Conservation (phyloP, 2,888 invertebrate species). For the Tetragnatha montana region DNA sequence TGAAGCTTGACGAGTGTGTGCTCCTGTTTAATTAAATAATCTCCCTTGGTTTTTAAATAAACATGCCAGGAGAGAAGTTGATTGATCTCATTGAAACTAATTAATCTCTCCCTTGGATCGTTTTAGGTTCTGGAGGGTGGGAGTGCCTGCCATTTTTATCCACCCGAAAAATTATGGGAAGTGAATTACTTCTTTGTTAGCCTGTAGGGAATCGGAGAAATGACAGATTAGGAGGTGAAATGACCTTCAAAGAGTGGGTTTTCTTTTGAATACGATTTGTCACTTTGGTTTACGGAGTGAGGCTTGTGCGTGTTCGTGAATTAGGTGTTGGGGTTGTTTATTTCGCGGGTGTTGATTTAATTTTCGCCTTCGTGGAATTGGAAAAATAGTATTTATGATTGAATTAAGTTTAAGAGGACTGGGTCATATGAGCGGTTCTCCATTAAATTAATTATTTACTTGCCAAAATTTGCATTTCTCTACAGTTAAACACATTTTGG, state of each 20-base stretch:
- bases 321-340: no score
- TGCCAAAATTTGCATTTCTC: no score
- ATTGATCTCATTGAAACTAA: slow-evolving; percentile 47
- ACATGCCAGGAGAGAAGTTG: slow-evolving; percentile 44
- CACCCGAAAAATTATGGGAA: not conserved
- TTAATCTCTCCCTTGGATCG: slow-evolving; percentile 41
- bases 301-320: no score
- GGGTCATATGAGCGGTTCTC: no score
- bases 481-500: no score
- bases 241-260: not conserved
- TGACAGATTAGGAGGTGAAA: not conserved
- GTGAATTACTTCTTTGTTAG: not conserved
- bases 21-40: slow-evolving; percentile 50
- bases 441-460: no score
- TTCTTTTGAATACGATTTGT: not conserved
- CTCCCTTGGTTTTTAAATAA: slow-evolving; percentile 39
- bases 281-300: no score
- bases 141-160: slow-evolving; percentile 22
- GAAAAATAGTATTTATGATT: no score
- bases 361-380: no score
- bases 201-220: not conserved
- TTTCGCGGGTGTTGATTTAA: no score
- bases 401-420: no score
- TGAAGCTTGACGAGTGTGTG: slow-evolving; percentile 21
- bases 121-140: slow-evolving; percentile 18